Evolutionary conservation across 2,888 invertebrate species (phyloP).

Genomic region (Dynastes grantii): DNA sequence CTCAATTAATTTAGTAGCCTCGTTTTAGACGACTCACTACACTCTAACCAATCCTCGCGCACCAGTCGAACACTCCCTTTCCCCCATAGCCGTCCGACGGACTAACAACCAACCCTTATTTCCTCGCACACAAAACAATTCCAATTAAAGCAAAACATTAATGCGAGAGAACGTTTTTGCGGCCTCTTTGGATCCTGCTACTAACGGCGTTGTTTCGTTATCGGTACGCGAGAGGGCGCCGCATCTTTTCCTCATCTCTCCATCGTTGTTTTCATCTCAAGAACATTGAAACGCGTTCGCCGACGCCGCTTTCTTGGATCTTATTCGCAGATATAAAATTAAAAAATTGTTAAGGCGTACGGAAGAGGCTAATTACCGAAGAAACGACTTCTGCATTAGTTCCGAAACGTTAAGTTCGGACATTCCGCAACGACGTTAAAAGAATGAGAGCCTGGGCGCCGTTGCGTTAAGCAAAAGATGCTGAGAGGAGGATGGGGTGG

Average conservation of each 20-base stretch:
- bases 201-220: background rate
- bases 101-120: conserved; percentile 16
- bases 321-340: conserved; percentile 49
- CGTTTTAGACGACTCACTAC: conserved; percentile 35
- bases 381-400: conserved; percentile 65
- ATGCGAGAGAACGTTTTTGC: conserved; percentile 34
- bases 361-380: conserved; percentile 64
- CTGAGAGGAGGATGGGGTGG: too few species aligned
- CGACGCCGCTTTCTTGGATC: background rate
- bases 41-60: background rate
- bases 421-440: conserved; percentile 53
- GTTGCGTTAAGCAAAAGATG: too few species aligned
- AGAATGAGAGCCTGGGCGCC: conserved; percentile 7
- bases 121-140: conserved; percentile 46
- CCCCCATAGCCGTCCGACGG: background rate
- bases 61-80: background rate
- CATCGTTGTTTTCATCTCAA: background rate
- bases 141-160: conserved; percentile 45
- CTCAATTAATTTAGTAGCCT: conserved; percentile 42
- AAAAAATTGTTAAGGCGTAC: conserved; percentile 49
- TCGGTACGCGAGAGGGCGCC: background rate
- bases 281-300: too few species aligned
- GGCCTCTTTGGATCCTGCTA: background rate
- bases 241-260: background rate
- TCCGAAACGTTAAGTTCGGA: conserved; percentile 67